Conservation (phyloP, 2,888 invertebrate genomes). For the Hyppa rectilinea region DNA sequence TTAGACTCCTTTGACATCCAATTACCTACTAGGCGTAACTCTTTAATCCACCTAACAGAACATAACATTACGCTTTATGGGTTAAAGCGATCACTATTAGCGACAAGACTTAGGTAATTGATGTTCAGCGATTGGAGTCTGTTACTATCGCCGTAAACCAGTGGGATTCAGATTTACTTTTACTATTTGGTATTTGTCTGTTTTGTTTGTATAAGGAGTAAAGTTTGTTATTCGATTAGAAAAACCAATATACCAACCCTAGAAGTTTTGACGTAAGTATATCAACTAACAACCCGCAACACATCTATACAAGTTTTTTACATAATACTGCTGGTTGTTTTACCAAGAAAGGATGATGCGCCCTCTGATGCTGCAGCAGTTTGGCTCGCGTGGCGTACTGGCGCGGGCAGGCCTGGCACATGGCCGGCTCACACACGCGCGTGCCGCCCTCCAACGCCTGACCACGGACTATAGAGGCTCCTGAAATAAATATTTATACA, state of each 20-base stretch:
- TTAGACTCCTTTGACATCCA: not conserved
- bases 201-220: no score
- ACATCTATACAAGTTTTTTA: not conserved
- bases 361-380: slow-evolving; percentile 93
- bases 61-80: no score
- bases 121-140: not conserved
- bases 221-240: no score
- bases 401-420: slow-evolving; percentile 93
- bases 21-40: not conserved
- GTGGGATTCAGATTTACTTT: no score
- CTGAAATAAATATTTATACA: slow-evolving; percentile 54
- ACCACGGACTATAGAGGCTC: slow-evolving; percentile 63
- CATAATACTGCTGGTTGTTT: not conserved
- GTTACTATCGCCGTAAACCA: not conserved
- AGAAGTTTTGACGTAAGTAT: no score
- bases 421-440: slow-evolving; percentile 72
- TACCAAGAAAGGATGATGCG: slow-evolving; percentile 88
- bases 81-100: no score
- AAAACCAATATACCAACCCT: no score
- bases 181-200: no score
- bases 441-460: slow-evolving; percentile 71
- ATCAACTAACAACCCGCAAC: no score
- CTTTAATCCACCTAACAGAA: not conserved
- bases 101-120: no score
- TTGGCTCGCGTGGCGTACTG: slow-evolving; percentile 96